Evolutionary conservation across 2,113 vertebrate genomes (phyloP), one percentile per base, ranked within the genome.

Genomic region (Marmota monax): DNA sequence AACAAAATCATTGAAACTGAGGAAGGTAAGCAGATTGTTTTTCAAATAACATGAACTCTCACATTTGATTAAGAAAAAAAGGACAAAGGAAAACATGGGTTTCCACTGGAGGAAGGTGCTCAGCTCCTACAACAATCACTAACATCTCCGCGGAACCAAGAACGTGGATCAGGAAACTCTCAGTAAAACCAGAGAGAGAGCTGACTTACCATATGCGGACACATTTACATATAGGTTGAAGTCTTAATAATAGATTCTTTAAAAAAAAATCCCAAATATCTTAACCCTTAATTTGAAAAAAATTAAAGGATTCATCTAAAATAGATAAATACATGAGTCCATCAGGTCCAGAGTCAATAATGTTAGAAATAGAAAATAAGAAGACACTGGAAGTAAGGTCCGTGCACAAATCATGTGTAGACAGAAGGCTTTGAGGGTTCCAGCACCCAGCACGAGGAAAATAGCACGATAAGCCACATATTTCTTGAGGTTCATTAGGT

Each of bases 51-150:
- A 34, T 7, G 0, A 76, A 84, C 32, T 77, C 37, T 90, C 1
- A 42, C 48, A 79, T 76, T 53, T 88, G 85, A 80, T 96, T 85
- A 74, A 88, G 70, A 90, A 96, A 88, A 51, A 65, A 93, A 92
- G 67, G 32, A 65, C 77, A 74, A 92, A 90, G 34, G 51, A 91
- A 93, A 95, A 86, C 58, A 34, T 9, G 2, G 76, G 70, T 92
- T 96, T 97, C 92, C 88, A 69, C 1, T 32, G 56, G 61, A 78
- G 58, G 80, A 87, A 86, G 27, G 7, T 17, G 53, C 37, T 92
- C 34, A 73, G 25, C 18, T 80, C 77, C 34, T 29, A 37, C 13
- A 69, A 61, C 18, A 77, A n/a, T 84, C n/a, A 29, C 13, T 39
- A 77, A 1, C 27, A 29, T 45, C 17, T 93, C 94, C 65, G 6